Evolutionary conservation across 2,888 invertebrate genomes (phyloP).

Genomic region (Callyntrura sp.): DNA sequence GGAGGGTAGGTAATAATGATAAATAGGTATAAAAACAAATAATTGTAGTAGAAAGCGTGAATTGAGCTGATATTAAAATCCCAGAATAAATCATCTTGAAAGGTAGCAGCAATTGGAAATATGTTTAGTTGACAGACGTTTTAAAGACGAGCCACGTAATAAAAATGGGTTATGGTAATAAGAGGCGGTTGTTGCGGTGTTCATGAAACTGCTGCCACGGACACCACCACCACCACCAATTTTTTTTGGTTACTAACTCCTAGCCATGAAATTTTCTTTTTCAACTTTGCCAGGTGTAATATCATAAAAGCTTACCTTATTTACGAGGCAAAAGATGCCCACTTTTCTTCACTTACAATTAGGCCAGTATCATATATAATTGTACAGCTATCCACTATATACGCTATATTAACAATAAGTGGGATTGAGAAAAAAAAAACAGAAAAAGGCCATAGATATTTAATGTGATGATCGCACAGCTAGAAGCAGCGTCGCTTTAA

Average conservation of each 20-base stretch:
- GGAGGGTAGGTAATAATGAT: constrained; percentile 36
- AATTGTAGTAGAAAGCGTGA: constrained; percentile 39
- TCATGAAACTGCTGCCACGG: not conserved
- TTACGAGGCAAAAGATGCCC: not conserved
- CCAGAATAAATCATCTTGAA: constrained; percentile 63
- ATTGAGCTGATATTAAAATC: constrained; percentile 45
- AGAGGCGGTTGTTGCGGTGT: constrained; percentile 43
- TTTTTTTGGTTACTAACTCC: too few relatives aligned
- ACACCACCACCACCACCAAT: too few relatives aligned
- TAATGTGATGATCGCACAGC: constrained; percentile 71
- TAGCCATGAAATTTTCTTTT: not conserved
- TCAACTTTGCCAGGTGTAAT: constrained; percentile 49
- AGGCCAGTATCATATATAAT: too few relatives aligned
- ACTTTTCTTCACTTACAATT: not conserved
- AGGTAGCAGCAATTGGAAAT: constrained; percentile 16
- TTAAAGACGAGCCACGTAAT: constrained; percentile 32
- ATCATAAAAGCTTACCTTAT: constrained; percentile 24
- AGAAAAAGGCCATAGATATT: constrained; percentile 34
- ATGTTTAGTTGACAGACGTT: constrained; percentile 60
- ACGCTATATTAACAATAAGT: not conserved
- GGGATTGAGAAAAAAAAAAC: not conserved
- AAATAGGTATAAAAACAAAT: constrained; percentile 43
- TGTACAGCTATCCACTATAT: not conserved
- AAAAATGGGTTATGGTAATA: constrained; percentile 8
- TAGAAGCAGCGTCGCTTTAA: constrained; percentile 74